A percentile compares a stretch with the other conserved stretches of the same genome.
These are phyloP conservation scores for Cynopterus brachyotis DNA, from an alignment of 2,113 vertebrate species.

Conservation along the genomic window DNA sequence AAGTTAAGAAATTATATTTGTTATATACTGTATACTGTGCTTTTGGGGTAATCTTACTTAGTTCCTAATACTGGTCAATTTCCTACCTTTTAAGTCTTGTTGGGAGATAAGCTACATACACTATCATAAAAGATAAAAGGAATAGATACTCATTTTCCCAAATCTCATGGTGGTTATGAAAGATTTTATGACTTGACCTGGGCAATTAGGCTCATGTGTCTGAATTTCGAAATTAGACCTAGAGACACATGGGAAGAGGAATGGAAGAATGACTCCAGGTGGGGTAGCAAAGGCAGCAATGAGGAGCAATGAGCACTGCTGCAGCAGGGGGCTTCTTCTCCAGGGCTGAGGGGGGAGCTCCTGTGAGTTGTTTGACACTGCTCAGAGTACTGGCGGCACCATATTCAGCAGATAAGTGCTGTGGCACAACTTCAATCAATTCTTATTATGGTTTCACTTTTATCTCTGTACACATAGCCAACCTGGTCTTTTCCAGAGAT, in stretches of 20 bases:
- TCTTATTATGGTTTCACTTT: background rate
- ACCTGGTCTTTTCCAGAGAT: background rate
- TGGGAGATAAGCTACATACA: background rate
- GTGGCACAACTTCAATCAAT: background rate
- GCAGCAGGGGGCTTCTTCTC: rapidly evolving
- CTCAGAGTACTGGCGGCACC: rapidly evolving
- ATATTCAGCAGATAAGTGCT: background rate
- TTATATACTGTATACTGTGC: background rate
- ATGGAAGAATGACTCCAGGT: background rate
- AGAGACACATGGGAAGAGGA: background rate
- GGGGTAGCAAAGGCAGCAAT: background rate
- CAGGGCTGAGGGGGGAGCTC: rapidly evolving
- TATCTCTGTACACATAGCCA: background rate
- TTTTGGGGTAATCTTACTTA: background rate
- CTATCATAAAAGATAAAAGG: background rate
- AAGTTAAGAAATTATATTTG: background rate
- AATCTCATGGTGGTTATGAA: background rate
- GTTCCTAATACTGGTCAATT: background rate
- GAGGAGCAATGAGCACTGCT: rapidly evolving
- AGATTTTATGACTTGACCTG: background rate
- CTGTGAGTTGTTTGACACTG: background rate
- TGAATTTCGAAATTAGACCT: background rate
- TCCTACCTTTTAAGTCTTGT: background rate
- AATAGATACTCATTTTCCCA: background rate
- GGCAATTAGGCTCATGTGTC: background rate